A percentile compares a stretch with the other conserved stretches of the same genome.
These are phyloP conservation scores for Diabrotica virgifera DNA, from an alignment of 1,140 invertebrate genomes.

Conservation along the genomic window DNA sequence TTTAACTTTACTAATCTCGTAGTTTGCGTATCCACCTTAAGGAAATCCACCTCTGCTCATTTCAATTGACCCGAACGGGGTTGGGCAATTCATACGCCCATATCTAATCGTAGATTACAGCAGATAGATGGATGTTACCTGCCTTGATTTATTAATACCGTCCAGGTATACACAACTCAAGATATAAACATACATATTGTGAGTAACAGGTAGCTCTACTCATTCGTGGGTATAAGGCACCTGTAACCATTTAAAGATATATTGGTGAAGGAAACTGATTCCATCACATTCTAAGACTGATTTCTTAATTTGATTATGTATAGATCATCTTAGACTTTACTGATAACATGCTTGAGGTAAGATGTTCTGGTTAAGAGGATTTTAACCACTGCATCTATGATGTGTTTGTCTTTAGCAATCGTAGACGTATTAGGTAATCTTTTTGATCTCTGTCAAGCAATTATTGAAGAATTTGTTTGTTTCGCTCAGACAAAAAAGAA, in stretches of 20 bases:
- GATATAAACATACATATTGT: too few species aligned
- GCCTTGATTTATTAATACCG: conserved; percentile 31
- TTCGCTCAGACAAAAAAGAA: conserved; percentile 3
- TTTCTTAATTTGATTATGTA: too few species aligned
- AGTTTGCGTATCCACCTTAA: conserved; percentile 12
- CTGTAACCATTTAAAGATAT: too few species aligned
- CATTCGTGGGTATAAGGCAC: too few species aligned
- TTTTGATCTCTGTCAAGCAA: conserved; percentile 11
- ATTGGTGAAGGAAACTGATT: too few species aligned
- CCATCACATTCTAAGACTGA: too few species aligned
- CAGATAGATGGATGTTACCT: conserved; percentile 37
- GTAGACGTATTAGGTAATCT: conserved; percentile 13
- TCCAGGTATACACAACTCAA: conserved; percentile 11
- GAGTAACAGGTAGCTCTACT: too few species aligned
- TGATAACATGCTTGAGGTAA: too few species aligned
- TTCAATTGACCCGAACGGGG: conserved; percentile 20
- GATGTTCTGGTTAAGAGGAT: too few species aligned
- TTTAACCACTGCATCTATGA: conserved; percentile 21
- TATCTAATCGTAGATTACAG: conserved; percentile 35
- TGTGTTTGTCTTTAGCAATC: conserved; percentile 9
- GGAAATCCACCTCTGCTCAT: conserved; percentile 10
- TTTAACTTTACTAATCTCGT: too few species aligned
- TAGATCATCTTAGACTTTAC: too few species aligned
- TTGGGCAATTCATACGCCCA: conserved; percentile 30
- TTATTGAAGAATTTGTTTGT: conserved; percentile 15